Evolutionary conservation across 2,888 invertebrate genomes (phyloP), one percentile per base, ranked within the genome.

Genomic region (Temnothorax rugatulus): DNA sequence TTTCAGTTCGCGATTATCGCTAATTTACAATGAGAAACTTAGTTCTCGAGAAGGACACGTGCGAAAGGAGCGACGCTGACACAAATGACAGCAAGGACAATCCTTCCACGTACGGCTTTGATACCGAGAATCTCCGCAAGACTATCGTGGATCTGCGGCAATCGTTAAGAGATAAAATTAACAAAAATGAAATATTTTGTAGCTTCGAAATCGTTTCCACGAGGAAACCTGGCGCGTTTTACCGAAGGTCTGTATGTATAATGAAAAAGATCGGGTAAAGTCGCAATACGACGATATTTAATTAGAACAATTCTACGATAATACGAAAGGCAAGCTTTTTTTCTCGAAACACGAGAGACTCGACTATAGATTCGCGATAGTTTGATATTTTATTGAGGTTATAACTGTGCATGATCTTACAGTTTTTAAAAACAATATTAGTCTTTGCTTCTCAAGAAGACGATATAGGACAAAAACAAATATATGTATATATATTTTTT

Each of bases 121-220:
- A 15, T 38, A 69, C 4, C 13, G 38, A 47, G 18, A 54, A 84
- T 57, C 13, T 4, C 8, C n/a, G 1, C 47, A n/a, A 29, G 9
- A 11, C 25, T 15, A 15, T 41, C 1, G 15, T 84, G 18, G 82
- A 92, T 73, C n/a, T 92, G 34, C 86, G 85, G 25, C 47, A 79
- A 29, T 50, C 84, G 11, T 89, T 94, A 75, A 84, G 86, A 41
- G 79, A 89, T 13, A 89, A 87, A 84, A 85, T 89, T 21, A 54
- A 54, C 2, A 87, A 83, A 47, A 88, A 87, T n/a, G 86, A 92
- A 68, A 84, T 83, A 25, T 94, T 92, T 77, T 92, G 86, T 64
- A 93, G 94, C 73, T 92, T 92, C 7, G 94, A 94, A 82, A 71
- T 94, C 15, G 87, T 90, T 61, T 89, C 91, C 2, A 84, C 71